phyloP scores from a whole-genome alignment of 1,140 invertebrate species.

The Solenopsis fugax region DNA sequence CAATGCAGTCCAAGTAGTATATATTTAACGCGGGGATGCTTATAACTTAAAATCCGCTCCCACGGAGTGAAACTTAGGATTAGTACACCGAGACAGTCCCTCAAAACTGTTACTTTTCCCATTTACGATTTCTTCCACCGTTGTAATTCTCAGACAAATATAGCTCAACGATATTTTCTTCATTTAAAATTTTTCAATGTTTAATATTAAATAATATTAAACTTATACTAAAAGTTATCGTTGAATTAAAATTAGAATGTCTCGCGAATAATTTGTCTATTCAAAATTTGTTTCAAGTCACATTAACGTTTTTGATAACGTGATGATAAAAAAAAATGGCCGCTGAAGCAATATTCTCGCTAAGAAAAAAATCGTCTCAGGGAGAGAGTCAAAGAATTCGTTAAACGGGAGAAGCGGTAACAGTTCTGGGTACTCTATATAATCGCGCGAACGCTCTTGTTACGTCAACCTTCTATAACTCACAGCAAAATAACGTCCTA shows the following conservation, averaged over 20 bases:
- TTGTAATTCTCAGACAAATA: not conserved
- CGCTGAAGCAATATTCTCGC: not conserved
- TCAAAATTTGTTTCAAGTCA: not conserved
- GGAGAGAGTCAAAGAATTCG: not conserved
- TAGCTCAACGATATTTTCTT: not conserved
- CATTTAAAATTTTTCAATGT: not conserved
- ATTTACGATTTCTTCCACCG: not conserved
- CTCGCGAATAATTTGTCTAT: not conserved
- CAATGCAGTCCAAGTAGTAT: not conserved
- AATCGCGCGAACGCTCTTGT: slow-evolving; percentile 15
- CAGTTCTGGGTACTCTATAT: slow-evolving; percentile 32
- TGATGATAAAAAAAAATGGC: too few species aligned
- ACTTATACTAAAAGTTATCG: not conserved
- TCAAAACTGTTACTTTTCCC: slow-evolving; percentile 14
- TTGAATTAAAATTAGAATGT: not conserved
- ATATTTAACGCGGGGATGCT: not conserved
- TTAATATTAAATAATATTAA: slow-evolving; percentile 3
- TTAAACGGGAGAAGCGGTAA: slow-evolving; percentile 12
- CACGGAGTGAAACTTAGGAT: slow-evolving; percentile 1
- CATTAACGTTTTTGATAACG: not conserved
- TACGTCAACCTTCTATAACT: slow-evolving; percentile 60
- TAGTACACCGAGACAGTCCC: not conserved
- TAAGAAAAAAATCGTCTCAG: not conserved
- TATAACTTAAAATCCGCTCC: slow-evolving; percentile 10
- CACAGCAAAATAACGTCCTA: slow-evolving; percentile 28